phyloP scores from a whole-genome alignment of 2,888 invertebrate genomes.

The Dynastes tityus region DNA sequence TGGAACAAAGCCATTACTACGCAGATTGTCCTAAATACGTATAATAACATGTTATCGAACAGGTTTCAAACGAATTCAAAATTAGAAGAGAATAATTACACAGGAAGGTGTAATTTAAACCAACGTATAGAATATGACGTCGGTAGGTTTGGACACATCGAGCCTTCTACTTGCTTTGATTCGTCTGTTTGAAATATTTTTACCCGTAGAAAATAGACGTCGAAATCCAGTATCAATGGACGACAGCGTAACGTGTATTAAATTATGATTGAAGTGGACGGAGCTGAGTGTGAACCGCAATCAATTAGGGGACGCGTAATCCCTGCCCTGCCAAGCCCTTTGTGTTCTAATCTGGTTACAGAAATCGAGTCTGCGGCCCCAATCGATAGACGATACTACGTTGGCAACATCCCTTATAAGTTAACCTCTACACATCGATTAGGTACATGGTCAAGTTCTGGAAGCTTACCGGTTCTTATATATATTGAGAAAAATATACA shows the following conservation, averaged over 20 bases:
- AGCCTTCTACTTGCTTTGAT: no score
- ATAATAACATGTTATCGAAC: no score
- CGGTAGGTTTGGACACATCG: no score
- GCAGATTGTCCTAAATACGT: no score
- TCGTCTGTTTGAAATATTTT: background rate
- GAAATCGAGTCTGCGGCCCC: conserved; percentile 62
- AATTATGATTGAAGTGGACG: conserved; percentile 60
- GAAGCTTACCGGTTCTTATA: conserved; percentile 1
- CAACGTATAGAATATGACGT: no score
- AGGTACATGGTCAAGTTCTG: conserved; percentile 42
- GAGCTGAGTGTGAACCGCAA: conserved; percentile 61
- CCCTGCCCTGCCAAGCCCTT: conserved; percentile 61
- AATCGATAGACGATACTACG: conserved; percentile 50
- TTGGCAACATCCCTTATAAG: conserved; percentile 46
- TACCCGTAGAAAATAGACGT: conserved; percentile 17
- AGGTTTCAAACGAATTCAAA: no score
- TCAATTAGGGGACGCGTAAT: conserved; percentile 60
- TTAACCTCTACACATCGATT: conserved; percentile 46
- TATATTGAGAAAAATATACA: background rate
- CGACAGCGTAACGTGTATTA: conserved; percentile 57
- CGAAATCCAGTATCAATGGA: conserved; percentile 47
- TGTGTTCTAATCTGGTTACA: conserved; percentile 67
- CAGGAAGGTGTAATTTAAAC: no score
- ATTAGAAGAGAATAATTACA: no score
- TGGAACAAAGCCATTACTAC: no score